Evolutionary conservation across 2,113 vertebrate species (phyloP).

Genomic region (Nerophis ophidion): DNA sequence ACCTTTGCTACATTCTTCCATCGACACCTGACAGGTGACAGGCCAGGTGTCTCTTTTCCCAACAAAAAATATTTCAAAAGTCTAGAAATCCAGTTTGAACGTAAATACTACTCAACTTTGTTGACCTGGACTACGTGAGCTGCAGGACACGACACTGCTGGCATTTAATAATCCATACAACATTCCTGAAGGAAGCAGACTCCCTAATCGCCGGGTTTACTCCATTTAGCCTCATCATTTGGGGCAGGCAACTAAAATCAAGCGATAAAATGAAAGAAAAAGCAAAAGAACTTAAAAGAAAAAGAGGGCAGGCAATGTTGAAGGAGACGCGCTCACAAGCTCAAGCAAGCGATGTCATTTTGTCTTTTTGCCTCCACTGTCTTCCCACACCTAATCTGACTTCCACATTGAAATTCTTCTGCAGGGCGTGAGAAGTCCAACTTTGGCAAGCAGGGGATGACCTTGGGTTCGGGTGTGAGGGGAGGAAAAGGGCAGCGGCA

Average conservation of each 20-base stretch:
- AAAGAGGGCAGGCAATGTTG: too few species aligned
- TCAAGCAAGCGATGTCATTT: too few species aligned
- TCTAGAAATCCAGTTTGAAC: conserved; percentile 14
- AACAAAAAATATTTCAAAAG: neutral
- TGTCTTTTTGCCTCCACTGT: too few species aligned
- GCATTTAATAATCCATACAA: too few species aligned
- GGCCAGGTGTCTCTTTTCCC: conserved; percentile 17
- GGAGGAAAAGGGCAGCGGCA: conserved; percentile 46
- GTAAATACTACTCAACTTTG: conserved; percentile 28
- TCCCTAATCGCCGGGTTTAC: too few species aligned
- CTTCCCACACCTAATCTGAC: neutral
- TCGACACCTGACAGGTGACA: conserved; percentile 18
- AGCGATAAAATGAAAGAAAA: too few species aligned
- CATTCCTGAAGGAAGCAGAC: too few species aligned
- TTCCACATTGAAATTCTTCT: conserved; percentile 13
- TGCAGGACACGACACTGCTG: too few species aligned
- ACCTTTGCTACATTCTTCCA: conserved; percentile 45
- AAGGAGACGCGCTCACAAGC: too few species aligned
- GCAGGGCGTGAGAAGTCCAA: conserved; percentile 48
- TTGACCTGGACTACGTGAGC: conserved; percentile 1
- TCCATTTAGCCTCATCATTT: too few species aligned
- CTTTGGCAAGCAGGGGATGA: conserved; percentile 81
- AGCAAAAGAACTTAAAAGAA: too few species aligned
- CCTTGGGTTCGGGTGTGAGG: neutral
- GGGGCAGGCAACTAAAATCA: too few species aligned